These are phyloP conservation scores for Ceryle rudis DNA, from an alignment of 2,797 vertebrate genomes.

Conservation along the genomic window DNA sequence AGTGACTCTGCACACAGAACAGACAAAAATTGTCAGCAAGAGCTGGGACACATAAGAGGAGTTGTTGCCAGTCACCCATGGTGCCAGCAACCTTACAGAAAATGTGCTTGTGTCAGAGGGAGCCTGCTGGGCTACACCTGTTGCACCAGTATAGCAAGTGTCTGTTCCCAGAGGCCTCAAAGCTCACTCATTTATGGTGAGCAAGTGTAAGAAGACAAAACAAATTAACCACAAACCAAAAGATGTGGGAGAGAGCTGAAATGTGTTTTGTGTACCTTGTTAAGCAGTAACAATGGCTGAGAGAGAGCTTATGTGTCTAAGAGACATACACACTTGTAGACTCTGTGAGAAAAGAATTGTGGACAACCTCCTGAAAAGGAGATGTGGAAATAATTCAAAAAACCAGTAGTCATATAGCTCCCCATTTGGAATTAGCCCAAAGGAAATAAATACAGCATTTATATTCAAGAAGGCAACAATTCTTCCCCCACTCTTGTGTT, in stretches of 20 bases:
- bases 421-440: background rate
- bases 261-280: background rate
- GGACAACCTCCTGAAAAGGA: background rate
- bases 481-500: background rate
- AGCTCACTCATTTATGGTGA: background rate
- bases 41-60: background rate
- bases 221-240: background rate
- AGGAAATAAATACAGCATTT: background rate
- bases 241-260: background rate
- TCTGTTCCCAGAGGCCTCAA: background rate
- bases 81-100: background rate
- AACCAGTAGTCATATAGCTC: background rate
- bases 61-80: background rate
- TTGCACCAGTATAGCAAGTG: background rate
- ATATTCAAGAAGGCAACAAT: background rate
- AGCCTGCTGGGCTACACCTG: background rate
- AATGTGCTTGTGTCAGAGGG: background rate
- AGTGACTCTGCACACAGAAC: background rate
- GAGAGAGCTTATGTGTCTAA: background rate
- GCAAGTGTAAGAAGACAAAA: background rate
- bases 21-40: background rate
- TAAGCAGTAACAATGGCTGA: rapidly evolving
- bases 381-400: background rate
- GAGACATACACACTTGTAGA: background rate
- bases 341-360: background rate